A percentile compares a stretch with the other conserved stretches of the same genome.
These are phyloP conservation scores for Penaeus japonicus DNA, from an alignment of 1,140 invertebrate genomes.

Conservation along the genomic window DNA sequence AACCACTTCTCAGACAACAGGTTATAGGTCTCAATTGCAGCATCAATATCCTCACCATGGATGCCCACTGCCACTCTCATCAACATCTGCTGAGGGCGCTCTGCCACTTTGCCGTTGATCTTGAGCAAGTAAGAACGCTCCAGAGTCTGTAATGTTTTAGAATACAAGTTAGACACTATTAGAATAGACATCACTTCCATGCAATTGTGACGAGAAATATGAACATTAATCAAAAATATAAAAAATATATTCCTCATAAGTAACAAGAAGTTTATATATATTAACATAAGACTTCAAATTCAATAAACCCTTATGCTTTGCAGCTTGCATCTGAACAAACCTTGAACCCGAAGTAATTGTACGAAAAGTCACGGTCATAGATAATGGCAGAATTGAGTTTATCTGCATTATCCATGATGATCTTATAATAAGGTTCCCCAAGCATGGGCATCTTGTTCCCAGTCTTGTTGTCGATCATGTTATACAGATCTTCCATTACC, in stretches of 20 bases:
- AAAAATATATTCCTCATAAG: neutral
- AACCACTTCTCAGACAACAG: constrained; percentile 95
- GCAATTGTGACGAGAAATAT: neutral
- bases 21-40: constrained; percentile 96
- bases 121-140: constrained; percentile 95
- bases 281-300: neutral
- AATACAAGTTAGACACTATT: too few species aligned
- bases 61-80: constrained; percentile 98
- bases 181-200: neutral
- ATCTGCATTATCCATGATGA: constrained; percentile 89
- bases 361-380: constrained; percentile 96
- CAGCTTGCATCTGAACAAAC: constrained; percentile 60
- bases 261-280: neutral
- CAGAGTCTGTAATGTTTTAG: constrained; percentile 73
- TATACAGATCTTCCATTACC: constrained; percentile 88
- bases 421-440: constrained; percentile 79
- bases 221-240: neutral
- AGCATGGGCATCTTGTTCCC: constrained; percentile 81
- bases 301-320: neutral
- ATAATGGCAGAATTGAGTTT: constrained; percentile 94
- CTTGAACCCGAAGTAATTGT: constrained; percentile 99
- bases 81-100: constrained; percentile 97
- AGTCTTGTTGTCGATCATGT: constrained; percentile 78
- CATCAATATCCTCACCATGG: constrained; percentile 91
- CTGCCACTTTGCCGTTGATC: constrained; percentile 92